A percentile compares a stretch with the other conserved stretches of the same genome.
Evolutionary conservation across 2,797 vertebrate species (phyloP).

Genomic region (Tapera naevia): DNA sequence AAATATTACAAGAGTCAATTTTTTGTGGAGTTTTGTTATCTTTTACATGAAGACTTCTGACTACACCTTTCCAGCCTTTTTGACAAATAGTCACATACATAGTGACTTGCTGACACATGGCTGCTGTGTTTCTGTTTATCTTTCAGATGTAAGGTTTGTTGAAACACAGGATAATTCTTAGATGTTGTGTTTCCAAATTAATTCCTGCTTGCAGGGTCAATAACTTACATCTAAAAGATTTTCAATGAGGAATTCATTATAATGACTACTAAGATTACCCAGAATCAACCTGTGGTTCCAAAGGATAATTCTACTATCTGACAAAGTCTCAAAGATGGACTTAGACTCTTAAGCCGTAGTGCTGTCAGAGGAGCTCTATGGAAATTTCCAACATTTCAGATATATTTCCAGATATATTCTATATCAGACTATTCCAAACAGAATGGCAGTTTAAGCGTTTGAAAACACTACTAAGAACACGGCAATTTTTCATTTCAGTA

Average conservation of each 20-base stretch:
- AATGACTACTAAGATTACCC: too few species aligned
- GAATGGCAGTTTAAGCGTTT: not conserved
- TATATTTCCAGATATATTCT: not conserved
- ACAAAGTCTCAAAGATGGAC: not conserved
- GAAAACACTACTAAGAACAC: not conserved
- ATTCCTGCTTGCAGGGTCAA: not conserved
- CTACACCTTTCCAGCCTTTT: constrained; percentile 10
- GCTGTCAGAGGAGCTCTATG: not conserved
- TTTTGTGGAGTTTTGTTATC: constrained; percentile 4
- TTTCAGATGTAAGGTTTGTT: not conserved
- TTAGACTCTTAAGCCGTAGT: not conserved
- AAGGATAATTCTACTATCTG: not conserved
- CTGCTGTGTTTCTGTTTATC: not conserved
- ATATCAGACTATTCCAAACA: not conserved
- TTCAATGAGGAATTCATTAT: too few species aligned
- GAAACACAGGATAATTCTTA: not conserved
- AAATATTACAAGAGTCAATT: constrained; percentile 21
- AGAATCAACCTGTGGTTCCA: too few species aligned
- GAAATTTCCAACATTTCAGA: not conserved
- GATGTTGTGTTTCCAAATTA: not conserved
- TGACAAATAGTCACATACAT: not conserved
- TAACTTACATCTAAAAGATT: not conserved
- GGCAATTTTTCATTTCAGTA: not conserved
- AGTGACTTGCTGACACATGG: not conserved
- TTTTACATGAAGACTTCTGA: not conserved